Percentiles rank a stretch among this genome's conserved stretches.
Conservation (phyloP, 2,113 vertebrate genomes). For the Eclectus roratus region DNA sequence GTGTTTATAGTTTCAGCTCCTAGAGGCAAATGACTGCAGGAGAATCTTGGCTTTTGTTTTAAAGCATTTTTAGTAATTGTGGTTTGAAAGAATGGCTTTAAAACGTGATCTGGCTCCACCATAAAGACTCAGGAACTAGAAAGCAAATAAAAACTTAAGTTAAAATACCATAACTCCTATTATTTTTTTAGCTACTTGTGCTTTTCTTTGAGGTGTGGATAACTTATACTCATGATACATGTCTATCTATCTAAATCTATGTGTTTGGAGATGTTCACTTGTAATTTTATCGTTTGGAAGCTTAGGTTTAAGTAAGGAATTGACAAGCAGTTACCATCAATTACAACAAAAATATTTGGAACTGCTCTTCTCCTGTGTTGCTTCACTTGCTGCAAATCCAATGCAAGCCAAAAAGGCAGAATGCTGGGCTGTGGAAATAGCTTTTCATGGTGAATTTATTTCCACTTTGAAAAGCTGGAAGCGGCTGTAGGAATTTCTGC, state of each 20-base stretch:
- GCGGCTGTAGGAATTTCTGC: not conserved
- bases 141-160: slow-evolving; percentile 7
- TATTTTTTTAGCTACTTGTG: not conserved
- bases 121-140: not conserved
- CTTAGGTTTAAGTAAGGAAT: not conserved
- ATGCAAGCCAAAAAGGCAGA: not conserved
- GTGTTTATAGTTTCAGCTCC: slow-evolving; percentile 22
- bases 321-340: not conserved
- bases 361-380: not conserved
- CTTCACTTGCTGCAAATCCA: not conserved
- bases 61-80: slow-evolving; percentile 2
- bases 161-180: not conserved
- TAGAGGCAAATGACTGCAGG: not conserved
- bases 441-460: not conserved
- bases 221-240: not conserved
- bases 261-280: not conserved
- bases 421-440: not conserved
- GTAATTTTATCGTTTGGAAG: not conserved
- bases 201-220: rapidly evolving
- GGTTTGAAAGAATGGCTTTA: slow-evolving; percentile 17
- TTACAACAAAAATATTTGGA: not conserved
- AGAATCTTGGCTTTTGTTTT: slow-evolving; percentile 34
- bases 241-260: not conserved
- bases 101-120: slow-evolving; percentile 6
- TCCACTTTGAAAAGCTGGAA: not conserved